phyloP scores from a whole-genome alignment of 2,113 vertebrate genomes.

The Callospermophilus lateralis region DNA sequence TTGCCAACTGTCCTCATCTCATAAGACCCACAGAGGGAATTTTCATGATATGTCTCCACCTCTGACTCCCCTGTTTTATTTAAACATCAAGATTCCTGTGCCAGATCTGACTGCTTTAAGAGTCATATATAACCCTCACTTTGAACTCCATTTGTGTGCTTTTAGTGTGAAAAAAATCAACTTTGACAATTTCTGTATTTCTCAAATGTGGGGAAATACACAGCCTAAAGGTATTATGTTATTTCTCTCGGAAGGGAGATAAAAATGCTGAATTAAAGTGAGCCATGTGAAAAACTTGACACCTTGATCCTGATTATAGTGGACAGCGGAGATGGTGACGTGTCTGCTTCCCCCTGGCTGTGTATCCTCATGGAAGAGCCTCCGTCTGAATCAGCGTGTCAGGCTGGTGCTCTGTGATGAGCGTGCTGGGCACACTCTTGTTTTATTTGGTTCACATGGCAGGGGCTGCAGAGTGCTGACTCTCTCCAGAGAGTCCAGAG shows the following conservation, averaged over 20 bases:
- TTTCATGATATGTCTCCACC: background rate
- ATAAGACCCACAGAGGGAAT: background rate
- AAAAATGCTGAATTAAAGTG: background rate
- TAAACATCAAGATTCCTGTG: background rate
- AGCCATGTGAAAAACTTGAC: background rate
- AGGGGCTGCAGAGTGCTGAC: background rate
- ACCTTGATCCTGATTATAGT: background rate
- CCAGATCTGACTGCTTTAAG: background rate
- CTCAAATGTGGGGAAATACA: background rate
- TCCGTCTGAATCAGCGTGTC: accelerated
- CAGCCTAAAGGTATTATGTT: background rate
- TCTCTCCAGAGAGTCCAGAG: too few species aligned
- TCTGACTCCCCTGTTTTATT: background rate
- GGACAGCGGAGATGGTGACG: background rate
- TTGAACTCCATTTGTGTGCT: background rate
- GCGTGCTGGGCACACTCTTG: background rate
- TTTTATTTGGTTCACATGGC: background rate
- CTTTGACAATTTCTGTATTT: constrained; percentile 42
- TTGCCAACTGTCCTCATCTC: background rate
- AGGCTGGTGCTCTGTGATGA: background rate
- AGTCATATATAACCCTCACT: background rate
- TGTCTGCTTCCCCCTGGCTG: background rate
- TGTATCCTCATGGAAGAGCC: background rate
- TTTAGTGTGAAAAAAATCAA: constrained; percentile 20
- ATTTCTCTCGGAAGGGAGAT: background rate